Evolutionary conservation across 2,797 vertebrate species (phyloP).

Genomic region (Cheirogaleus major): DNA sequence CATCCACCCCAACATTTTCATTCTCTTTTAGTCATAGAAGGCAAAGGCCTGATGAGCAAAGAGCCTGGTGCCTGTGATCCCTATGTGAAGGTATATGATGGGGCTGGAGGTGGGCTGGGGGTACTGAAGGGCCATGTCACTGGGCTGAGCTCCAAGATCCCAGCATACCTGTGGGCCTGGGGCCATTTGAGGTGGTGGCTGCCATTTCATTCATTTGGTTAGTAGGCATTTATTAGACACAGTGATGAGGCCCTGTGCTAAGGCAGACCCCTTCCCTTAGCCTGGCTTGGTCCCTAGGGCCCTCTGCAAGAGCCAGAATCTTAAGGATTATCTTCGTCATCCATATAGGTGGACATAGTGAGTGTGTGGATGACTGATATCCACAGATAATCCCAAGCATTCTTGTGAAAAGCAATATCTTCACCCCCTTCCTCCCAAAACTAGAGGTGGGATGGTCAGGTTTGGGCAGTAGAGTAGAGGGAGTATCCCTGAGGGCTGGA

Average conservation of each 20-base stretch:
- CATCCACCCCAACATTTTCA: neutral
- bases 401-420: neutral
- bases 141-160: neutral
- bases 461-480: neutral
- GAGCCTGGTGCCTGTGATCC: constrained; percentile 85
- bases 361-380: neutral
- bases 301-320: neutral
- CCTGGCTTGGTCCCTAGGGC: neutral
- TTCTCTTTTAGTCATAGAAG: constrained; percentile 91
- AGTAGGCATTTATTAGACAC: neutral
- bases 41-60: constrained; percentile 86
- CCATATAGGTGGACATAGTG: too few species aligned
- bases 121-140: neutral
- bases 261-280: neutral
- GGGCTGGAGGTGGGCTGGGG: neutral
- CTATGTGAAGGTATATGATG: constrained; percentile 91
- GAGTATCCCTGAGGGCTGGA: neutral
- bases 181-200: neutral
- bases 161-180: neutral
- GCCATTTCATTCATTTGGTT: neutral
- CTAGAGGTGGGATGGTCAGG: neutral
- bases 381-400: neutral
- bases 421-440: neutral
- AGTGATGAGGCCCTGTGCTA: neutral
- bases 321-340: neutral